A percentile compares a stretch with the other conserved stretches of the same genome.
Conservation (phyloP, 2,113 vertebrate species). For the Carlito syrichta region DNA sequence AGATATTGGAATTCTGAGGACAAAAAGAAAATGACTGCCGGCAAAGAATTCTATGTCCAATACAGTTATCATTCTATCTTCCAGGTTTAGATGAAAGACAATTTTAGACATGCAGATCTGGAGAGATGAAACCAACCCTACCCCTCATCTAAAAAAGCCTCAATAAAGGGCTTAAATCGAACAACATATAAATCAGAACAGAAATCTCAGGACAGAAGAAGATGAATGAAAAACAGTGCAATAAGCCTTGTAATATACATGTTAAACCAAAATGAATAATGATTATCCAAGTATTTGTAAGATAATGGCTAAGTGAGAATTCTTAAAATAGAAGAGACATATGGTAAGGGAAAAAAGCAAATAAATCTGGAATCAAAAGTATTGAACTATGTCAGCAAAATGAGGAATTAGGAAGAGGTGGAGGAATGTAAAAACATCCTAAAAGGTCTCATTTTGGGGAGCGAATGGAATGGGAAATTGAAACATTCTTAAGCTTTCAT, state of each 20-base stretch:
- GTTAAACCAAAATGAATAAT: slow-evolving; percentile 29
- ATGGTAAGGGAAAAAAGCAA: slow-evolving; percentile 37
- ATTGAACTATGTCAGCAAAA: slow-evolving; percentile 33
- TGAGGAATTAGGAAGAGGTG: not conserved
- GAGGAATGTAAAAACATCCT: not conserved
- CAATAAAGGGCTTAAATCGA: not conserved
- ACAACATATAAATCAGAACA: not conserved
- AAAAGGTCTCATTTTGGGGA: not conserved
- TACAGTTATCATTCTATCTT: not conserved
- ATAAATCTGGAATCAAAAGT: slow-evolving; percentile 32
- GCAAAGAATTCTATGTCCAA: not conserved
- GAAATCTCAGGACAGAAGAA: not conserved
- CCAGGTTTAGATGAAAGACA: not conserved
- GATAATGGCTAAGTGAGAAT: not conserved
- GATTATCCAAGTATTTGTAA: slow-evolving; percentile 5
- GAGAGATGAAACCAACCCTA: not conserved
- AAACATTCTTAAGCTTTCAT: not conserved
- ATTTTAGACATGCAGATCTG: not conserved
- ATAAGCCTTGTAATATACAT: not conserved
- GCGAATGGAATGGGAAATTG: not conserved
- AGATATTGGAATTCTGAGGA: not conserved
- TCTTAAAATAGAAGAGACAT: slow-evolving; percentile 46
- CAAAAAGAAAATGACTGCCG: not conserved
- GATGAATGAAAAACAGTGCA: not conserved
- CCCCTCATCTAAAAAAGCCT: not conserved